Base-by-base conservation (phyloP, 2,113 vertebrate species). In the Hepsetus odoe region DNA sequence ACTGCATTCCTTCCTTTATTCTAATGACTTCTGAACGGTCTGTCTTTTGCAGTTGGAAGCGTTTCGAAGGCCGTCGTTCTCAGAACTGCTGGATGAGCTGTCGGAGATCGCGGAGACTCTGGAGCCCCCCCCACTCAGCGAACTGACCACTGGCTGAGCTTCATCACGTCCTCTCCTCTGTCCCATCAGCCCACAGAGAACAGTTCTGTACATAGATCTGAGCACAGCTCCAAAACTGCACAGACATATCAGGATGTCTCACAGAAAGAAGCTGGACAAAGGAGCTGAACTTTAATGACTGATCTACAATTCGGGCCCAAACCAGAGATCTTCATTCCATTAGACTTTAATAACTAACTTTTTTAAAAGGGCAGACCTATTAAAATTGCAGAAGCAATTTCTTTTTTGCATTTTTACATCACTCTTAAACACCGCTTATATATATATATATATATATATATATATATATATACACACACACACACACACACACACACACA, bases 51-150 rank as follows among this genome's bases (percentile, higher is more conserved):
- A 96, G 95, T 73, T 96, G 74, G 94, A 96, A 74, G 91, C 93
- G 0, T 94, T 95, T 89, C 90, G 93, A 49, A 91, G 94, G 22
- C 95, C 94, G 0, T 93, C 94, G 0, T 96, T 96, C 88, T 88
- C 90, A 0, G 94, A 96, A 87, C 44, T 96, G 74, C 86, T 95
- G 77, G 94, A 96, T 14, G 91, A 94, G 74, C 13, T 96, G 85
- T 93, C 92, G 22, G 94, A 96, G 33, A 83, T 91, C 0, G 85
- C 86, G 0, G 95, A 96, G 86, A 88, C 78, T 7, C 86, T 96
- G 85, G 94, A 96, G 20, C 82, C 85, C 0, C 77, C 77, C 13
- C 67, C 85, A 1, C 85, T 80, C 69, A 79, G 84, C 6, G 90
- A 93, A 2, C 78, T 85, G 70, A 83, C 80, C 72, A 85, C 84